Evolutionary conservation across 2,113 vertebrate genomes (phyloP).

Genomic region (Eubucco bourcierii): DNA sequence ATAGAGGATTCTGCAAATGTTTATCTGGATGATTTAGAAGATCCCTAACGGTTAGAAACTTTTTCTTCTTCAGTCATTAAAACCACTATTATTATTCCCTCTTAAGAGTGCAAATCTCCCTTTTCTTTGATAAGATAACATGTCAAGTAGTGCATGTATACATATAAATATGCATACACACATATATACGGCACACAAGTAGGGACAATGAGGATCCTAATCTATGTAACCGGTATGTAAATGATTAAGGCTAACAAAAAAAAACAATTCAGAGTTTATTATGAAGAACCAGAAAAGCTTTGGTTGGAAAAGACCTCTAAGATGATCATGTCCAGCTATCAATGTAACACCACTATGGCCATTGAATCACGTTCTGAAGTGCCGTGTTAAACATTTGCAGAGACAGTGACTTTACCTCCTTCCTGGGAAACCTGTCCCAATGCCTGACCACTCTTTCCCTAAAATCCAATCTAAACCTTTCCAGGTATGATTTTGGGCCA

Average conservation of each 20-base stretch:
- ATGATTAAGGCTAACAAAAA: not conserved
- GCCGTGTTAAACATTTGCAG: too few relatives aligned
- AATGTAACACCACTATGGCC: too few relatives aligned
- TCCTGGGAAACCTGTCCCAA: too few relatives aligned
- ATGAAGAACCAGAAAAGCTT: not conserved
- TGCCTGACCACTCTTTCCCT: too few relatives aligned
- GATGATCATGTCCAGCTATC: too few relatives aligned
- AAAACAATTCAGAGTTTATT: not conserved
- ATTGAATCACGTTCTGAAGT: too few relatives aligned
- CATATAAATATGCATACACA: not conserved
- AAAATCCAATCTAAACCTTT: too few relatives aligned
- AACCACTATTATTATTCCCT: not conserved
- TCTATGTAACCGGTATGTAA: not conserved
- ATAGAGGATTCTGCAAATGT: not conserved
- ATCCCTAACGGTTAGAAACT: not conserved
- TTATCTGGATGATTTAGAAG: not conserved
- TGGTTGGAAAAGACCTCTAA: too few relatives aligned
- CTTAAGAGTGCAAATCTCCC: not conserved
- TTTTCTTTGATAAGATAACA: not conserved
- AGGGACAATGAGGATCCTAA: not conserved
- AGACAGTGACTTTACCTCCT: too few relatives aligned
- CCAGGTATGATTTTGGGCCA: too few relatives aligned
- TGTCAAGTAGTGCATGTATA: not conserved
- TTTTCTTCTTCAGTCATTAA: not conserved
- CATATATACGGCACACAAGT: not conserved